Conservation (phyloP, 2,113 vertebrate species). For the Elachura formosa region DNA sequence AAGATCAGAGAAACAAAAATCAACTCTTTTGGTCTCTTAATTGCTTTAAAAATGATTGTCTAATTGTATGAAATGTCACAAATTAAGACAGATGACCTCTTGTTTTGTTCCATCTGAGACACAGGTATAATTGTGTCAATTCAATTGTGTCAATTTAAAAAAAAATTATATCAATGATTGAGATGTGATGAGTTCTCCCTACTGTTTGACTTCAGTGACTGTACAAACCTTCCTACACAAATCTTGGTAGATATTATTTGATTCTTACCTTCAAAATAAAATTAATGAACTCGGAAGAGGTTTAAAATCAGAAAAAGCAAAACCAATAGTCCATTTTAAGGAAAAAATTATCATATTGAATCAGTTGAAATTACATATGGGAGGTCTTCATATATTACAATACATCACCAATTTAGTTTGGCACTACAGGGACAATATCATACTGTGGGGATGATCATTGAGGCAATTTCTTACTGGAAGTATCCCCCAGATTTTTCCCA, state of each 20-base stretch:
- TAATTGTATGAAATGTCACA: not conserved
- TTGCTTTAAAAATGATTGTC: not conserved
- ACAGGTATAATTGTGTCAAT: not conserved
- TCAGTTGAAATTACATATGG: not conserved
- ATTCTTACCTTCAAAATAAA: not conserved
- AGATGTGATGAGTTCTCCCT: not conserved
- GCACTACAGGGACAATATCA: not conserved
- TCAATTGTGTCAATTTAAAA: too few relatives aligned
- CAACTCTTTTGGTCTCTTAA: not conserved
- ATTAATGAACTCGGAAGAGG: not conserved
- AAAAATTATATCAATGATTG: too few relatives aligned
- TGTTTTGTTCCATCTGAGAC: not conserved
- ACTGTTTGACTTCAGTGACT: not conserved
- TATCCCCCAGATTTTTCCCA: not conserved
- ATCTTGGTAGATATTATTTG: not conserved
- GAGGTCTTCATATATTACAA: not conserved
- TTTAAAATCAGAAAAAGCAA: not conserved
- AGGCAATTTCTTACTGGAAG: not conserved
- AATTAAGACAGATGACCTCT: not conserved
- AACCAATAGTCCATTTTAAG: not conserved
- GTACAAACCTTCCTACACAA: not conserved
- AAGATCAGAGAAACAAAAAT: not conserved
- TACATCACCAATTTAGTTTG: not conserved
- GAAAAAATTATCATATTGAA: not conserved
- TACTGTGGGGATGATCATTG: not conserved